Evolutionary conservation across 2,113 vertebrate species (phyloP).

Genomic region (Octodon degus): DNA sequence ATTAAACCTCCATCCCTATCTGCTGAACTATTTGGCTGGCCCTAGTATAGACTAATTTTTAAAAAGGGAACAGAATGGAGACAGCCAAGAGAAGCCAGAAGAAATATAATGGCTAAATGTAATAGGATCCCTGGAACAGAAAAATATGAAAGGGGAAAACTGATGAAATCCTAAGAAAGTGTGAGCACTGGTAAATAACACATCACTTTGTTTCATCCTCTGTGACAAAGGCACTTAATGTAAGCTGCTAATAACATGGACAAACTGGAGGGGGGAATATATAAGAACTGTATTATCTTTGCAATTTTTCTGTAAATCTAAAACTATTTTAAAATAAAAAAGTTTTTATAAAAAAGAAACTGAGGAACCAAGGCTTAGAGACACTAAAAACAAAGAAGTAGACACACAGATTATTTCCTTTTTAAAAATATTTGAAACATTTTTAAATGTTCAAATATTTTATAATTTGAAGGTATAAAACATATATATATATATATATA

Average conservation of each 20-base stretch:
- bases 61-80: not conserved
- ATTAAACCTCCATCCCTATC: too few species aligned
- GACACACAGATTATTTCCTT: not conserved
- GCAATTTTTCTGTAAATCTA: not conserved
- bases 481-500: not conserved
- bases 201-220: not conserved
- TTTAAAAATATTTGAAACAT: not conserved
- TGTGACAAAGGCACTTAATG: not conserved
- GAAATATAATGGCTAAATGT: not conserved
- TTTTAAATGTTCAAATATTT: slow-evolving; percentile 29
- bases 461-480: not conserved
- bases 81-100: not conserved
- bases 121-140: not conserved
- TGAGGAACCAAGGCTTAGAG: not conserved
- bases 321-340: slow-evolving; percentile 18
- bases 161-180: not conserved
- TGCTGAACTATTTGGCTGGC: too few species aligned
- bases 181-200: not conserved
- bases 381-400: not conserved
- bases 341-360: not conserved
- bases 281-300: not conserved
- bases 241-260: not conserved
- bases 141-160: slow-evolving; percentile 12
- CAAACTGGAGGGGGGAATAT: not conserved
- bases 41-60: not conserved